These are phyloP conservation scores for Drosophila ezoana DNA, from an alignment of 2,888 invertebrate species.

Conservation along the genomic window DNA sequence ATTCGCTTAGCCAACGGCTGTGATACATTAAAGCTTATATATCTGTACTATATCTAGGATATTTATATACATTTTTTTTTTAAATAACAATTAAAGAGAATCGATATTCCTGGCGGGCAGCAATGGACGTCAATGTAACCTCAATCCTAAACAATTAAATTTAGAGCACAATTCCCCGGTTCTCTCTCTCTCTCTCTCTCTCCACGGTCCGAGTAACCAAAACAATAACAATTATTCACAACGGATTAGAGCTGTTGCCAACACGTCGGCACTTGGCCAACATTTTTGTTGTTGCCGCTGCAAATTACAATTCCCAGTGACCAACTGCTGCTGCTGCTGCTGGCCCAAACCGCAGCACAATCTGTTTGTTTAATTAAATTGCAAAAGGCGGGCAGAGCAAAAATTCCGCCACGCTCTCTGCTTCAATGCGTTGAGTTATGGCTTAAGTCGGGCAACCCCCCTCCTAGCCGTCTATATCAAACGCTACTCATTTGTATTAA, in stretches of 20 bases:
- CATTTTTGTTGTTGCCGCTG: constrained; percentile 57
- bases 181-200: too few species aligned
- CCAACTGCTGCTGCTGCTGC: constrained; percentile 30
- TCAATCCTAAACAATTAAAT: constrained; percentile 57
- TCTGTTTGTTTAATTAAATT: constrained; percentile 79
- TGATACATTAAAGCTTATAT: not conserved
- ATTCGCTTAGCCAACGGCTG: not conserved
- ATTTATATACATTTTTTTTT: constrained; percentile 25
- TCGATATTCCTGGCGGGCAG: constrained; percentile 47
- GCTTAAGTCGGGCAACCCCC: constrained; percentile 14
- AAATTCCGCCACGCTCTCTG: constrained; percentile 11
- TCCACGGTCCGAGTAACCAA: constrained; percentile 40
- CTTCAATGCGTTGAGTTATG: constrained; percentile 35
- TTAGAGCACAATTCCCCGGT: constrained; percentile 32
- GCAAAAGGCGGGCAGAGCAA: constrained; percentile 43
- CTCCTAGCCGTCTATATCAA: not conserved
- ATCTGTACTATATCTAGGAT: not conserved
- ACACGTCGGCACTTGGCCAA: constrained; percentile 72
- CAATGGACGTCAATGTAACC: constrained; percentile 18
- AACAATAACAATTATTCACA: constrained; percentile 80
- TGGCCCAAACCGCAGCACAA: constrained; percentile 59
- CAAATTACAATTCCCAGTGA: constrained; percentile 76
- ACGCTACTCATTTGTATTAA: constrained; percentile 70
- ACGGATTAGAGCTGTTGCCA: constrained; percentile 75
- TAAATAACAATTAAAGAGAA: constrained; percentile 62